Evolutionary conservation across 2,113 vertebrate species (phyloP).

Genomic region (Strix uralensis): DNA sequence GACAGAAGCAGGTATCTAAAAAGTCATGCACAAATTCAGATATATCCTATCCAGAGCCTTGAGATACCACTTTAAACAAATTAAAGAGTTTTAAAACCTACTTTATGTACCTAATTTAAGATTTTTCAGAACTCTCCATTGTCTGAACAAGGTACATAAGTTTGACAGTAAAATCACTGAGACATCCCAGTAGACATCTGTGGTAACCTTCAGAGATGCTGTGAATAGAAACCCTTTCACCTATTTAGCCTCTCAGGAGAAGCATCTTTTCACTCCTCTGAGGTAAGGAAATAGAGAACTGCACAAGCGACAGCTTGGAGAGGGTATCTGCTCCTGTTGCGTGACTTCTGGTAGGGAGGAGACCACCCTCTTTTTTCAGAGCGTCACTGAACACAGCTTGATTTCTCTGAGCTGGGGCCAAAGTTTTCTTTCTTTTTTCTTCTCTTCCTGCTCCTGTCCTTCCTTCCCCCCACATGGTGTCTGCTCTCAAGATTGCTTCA

Average conservation of each 20-base stretch:
- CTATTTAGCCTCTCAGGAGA: neutral
- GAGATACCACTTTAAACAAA: neutral
- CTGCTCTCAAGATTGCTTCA: conserved; percentile 50
- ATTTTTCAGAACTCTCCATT: neutral
- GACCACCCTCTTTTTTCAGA: neutral
- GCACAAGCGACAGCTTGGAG: neutral
- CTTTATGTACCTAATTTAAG: neutral
- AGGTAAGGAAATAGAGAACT: neutral
- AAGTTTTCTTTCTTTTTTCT: neutral
- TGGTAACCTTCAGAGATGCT: neutral
- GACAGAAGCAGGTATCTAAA: neutral
- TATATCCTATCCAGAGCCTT: neutral
- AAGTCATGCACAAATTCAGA: neutral
- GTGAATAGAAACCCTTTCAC: neutral
- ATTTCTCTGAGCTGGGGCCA: conserved; percentile 31
- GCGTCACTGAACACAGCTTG: conserved; percentile 1
- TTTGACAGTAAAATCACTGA: neutral
- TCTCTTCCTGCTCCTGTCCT: neutral
- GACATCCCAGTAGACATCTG: neutral
- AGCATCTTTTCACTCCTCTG: neutral
- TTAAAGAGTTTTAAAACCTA: neutral
- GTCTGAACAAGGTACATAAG: neutral
- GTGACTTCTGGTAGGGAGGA: neutral
- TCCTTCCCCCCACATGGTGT: conserved; percentile 1
- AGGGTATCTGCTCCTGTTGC: neutral